Conservation (phyloP, 2,113 vertebrate species). For the Hemichromis elongatus region DNA sequence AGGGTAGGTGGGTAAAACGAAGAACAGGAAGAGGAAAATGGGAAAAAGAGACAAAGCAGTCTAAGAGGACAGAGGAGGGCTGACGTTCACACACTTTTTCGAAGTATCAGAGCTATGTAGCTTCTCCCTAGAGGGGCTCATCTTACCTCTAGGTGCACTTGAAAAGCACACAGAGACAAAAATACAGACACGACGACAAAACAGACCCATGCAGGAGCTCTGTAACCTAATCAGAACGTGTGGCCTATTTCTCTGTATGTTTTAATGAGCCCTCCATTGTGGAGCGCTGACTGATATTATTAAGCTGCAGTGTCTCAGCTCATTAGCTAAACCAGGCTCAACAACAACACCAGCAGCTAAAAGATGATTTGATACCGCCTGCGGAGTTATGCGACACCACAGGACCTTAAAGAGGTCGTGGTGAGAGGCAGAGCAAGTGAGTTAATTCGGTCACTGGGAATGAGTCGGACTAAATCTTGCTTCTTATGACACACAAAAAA, state of each 20-base stretch:
- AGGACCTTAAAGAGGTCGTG: constrained; percentile 28
- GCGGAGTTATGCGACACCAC: constrained; percentile 36
- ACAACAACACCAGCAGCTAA: constrained; percentile 54
- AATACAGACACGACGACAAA: neutral
- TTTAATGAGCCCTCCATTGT: constrained; percentile 59
- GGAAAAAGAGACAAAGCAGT: constrained; percentile 4
- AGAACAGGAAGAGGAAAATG: constrained; percentile 34
- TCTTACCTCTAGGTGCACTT: constrained; percentile 2
- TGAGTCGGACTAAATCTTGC: neutral
- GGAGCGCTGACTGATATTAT: constrained; percentile 51
- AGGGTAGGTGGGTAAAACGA: constrained; percentile 15
- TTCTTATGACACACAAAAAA: neutral
- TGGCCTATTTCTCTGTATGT: constrained; percentile 30
- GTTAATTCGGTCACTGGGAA: constrained; percentile 39
- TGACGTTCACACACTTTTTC: constrained; percentile 6
- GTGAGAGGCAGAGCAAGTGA: constrained; percentile 6
- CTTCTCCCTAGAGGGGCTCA: constrained; percentile 11
- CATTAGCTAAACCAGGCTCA: constrained; percentile 57
- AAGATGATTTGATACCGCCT: constrained; percentile 53
- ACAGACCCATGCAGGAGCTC: neutral
- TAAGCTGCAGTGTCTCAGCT: constrained; percentile 49
- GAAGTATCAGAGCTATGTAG: constrained; percentile 21
- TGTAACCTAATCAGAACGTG: constrained; percentile 35
- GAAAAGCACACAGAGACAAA: neutral
- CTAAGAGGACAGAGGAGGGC: neutral